These are phyloP conservation scores for Triplophysa tibetana DNA, from an alignment of 2,113 vertebrate genomes.

Conservation along the genomic window DNA sequence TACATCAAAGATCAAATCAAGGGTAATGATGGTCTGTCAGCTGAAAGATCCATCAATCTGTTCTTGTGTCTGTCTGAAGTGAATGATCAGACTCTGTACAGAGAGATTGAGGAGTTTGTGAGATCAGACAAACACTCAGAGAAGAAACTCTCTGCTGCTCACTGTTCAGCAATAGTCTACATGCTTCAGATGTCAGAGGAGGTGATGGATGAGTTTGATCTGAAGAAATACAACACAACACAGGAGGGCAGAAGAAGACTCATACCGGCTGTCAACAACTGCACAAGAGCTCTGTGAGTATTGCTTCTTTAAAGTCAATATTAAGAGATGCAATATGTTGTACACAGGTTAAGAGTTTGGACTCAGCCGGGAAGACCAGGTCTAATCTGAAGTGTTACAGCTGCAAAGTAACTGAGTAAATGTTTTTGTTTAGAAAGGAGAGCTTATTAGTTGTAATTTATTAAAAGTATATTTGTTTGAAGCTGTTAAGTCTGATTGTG, in stretches of 20 bases:
- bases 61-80: background rate
- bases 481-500: too few relatives aligned
- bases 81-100: background rate
- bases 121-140: background rate
- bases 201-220: background rate
- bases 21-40: too few relatives aligned
- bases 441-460: too few relatives aligned
- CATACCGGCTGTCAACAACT: slow-evolving; percentile 1
- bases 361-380: too few relatives aligned
- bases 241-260: background rate
- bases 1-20: background rate
- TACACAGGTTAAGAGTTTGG: too few relatives aligned
- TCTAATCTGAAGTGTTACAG: too few relatives aligned
- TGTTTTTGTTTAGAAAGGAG: too few relatives aligned
- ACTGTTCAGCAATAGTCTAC: background rate
- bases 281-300: background rate
- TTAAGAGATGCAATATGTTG: too few relatives aligned
- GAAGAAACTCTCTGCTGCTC: background rate
- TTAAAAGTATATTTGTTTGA: too few relatives aligned
- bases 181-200: slow-evolving; percentile 7
- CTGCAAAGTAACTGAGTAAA: too few relatives aligned
- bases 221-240: background rate
- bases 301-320: background rate
- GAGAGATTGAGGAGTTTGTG: slow-evolving; percentile 2
- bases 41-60: background rate